Evolutionary conservation across 2,888 invertebrate species (phyloP).

Genomic region (Drosophila anomelani): DNA sequence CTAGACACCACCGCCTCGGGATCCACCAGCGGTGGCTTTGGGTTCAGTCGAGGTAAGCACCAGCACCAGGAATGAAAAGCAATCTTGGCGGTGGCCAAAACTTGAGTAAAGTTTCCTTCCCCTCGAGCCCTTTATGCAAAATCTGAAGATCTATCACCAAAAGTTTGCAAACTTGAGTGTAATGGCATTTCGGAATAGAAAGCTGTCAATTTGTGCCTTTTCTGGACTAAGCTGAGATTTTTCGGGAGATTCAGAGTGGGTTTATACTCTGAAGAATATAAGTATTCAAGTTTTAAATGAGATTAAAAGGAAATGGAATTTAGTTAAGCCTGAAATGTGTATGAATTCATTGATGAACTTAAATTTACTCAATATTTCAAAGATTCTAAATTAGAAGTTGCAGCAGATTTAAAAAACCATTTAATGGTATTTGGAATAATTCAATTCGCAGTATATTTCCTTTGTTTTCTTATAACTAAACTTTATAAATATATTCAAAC

Average conservation of each 20-base stretch:
- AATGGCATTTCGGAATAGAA: conserved; percentile 6
- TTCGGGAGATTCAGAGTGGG: no score
- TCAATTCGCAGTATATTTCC: no score
- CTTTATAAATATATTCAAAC: no score
- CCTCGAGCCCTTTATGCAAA: conserved; percentile 2
- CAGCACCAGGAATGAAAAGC: background rate
- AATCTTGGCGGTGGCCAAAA: background rate
- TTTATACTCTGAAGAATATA: background rate
- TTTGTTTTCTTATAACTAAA: background rate
- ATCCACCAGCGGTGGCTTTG: conserved; percentile 79
- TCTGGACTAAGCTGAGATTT: background rate
- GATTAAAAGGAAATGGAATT: background rate
- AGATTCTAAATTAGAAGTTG: background rate
- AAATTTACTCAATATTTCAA: background rate
- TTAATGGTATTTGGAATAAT: no score
- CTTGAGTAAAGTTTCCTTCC: background rate
- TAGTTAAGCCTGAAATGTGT: background rate
- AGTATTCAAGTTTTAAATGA: background rate
- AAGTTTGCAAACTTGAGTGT: conserved; percentile 1
- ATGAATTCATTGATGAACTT: background rate
- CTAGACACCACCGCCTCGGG: conserved; percentile 83
- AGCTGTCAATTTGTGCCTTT: conserved; percentile 3
- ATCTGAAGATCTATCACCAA: background rate
- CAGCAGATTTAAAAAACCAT: background rate
- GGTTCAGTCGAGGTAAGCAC: conserved; percentile 84